A percentile compares a stretch with the other conserved stretches of the same genome.
Conservation (phyloP, 2,113 vertebrate genomes). For the Corapipo altera region DNA sequence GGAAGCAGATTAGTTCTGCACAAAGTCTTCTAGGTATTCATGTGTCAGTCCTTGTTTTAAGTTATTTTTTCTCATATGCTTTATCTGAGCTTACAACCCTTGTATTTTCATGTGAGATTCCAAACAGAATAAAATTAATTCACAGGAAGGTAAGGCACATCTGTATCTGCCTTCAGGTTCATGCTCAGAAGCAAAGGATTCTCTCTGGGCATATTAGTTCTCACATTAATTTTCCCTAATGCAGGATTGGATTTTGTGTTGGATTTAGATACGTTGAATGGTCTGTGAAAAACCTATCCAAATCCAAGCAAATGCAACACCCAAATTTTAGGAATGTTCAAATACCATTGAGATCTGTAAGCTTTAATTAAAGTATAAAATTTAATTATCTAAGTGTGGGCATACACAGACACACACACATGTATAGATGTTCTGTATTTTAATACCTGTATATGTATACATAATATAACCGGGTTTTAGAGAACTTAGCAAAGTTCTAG, state of each 20-base stretch:
- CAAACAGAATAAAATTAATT: neutral
- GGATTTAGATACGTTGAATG: neutral
- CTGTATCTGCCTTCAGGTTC: neutral
- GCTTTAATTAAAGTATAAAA: neutral
- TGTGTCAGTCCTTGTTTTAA: neutral
- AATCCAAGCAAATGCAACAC: neutral
- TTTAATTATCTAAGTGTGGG: neutral
- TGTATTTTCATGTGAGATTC: neutral
- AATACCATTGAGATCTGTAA: neutral
- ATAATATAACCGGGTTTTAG: neutral
- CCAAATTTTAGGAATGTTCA: neutral
- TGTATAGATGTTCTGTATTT: neutral
- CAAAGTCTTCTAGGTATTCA: neutral
- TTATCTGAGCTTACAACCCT: neutral
- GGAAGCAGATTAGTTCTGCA: neutral
- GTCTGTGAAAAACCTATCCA: neutral
- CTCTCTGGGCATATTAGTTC: neutral
- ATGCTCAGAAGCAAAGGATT: neutral
- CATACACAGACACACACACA: neutral
- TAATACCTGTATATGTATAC: accelerated
- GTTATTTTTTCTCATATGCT: neutral
- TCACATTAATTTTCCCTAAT: neutral
- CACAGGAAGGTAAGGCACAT: neutral
- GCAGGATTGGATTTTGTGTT: neutral
- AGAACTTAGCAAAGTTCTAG: neutral